phyloP scores from a whole-genome alignment of 2,113 vertebrate genomes.

The Callopanchax toddi region DNA sequence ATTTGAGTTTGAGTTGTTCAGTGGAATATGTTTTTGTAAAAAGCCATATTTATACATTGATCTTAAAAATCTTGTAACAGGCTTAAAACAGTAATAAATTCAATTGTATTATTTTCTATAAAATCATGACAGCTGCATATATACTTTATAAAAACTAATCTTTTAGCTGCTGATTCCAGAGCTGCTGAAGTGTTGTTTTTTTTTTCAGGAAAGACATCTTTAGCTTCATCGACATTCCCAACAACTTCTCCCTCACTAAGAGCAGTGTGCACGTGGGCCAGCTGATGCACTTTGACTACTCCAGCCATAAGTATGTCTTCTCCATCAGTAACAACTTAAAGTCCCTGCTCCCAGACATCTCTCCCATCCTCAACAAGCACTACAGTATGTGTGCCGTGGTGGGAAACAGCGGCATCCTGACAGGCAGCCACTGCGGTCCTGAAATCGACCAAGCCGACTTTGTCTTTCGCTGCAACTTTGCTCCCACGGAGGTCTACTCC shows the following conservation, averaged over 20 bases:
- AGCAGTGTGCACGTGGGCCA: slow-evolving; percentile 91
- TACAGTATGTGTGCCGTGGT: slow-evolving; percentile 94
- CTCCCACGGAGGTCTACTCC: slow-evolving; percentile 92
- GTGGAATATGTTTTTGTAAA: too few species aligned
- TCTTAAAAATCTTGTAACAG: too few species aligned
- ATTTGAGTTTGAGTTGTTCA: too few species aligned
- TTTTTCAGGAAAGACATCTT: slow-evolving; percentile 91
- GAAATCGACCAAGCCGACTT: slow-evolving; percentile 95
- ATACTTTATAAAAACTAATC: too few species aligned
- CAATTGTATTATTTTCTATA: too few species aligned
- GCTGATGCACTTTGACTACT: slow-evolving; percentile 99
- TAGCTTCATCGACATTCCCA: slow-evolving; percentile 90
- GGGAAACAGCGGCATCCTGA: slow-evolving; percentile 96
- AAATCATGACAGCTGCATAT: too few species aligned
- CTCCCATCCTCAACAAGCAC: slow-evolving; percentile 91
- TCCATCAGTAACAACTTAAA: slow-evolving; percentile 95
- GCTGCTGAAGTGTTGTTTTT: neutral
- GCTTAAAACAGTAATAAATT: too few species aligned
- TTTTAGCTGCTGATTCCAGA: too few species aligned
- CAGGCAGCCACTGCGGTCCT: slow-evolving; percentile 90
- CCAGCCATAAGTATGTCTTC: slow-evolving; percentile 98
- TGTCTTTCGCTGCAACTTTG: slow-evolving; percentile 98
- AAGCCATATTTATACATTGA: too few species aligned
- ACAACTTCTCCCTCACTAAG: slow-evolving; percentile 96
- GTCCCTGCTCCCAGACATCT: slow-evolving; percentile 91